Evolutionary conservation across 2,888 invertebrate genomes (phyloP).

Genomic region (Drosophila meridiana): DNA sequence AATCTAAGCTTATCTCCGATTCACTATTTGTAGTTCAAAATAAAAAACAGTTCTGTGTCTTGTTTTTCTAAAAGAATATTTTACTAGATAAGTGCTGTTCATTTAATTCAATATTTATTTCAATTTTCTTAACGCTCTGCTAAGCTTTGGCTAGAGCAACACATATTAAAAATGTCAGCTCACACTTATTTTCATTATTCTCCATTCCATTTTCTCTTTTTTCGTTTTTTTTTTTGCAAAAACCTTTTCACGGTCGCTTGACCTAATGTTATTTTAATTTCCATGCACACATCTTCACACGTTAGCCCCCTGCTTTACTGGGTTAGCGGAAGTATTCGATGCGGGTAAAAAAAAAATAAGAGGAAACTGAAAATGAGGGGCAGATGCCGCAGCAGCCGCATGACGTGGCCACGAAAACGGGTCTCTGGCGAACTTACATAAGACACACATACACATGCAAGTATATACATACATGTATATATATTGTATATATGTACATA

Average conservation of each 20-base stretch:
- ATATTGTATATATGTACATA: too few species aligned
- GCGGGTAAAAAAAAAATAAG: neutral
- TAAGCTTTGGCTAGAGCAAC: slow-evolving; percentile 1
- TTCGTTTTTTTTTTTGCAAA: neutral
- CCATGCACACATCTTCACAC: slow-evolving; percentile 48
- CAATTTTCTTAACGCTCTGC: slow-evolving; percentile 1
- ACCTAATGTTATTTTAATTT: slow-evolving; percentile 72
- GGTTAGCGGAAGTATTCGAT: slow-evolving; percentile 1
- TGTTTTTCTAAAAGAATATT: neutral
- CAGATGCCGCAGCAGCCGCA: slow-evolving; percentile 28
- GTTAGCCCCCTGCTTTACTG: neutral
- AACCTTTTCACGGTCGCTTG: slow-evolving; percentile 60
- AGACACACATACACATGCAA: slow-evolving; percentile 1
- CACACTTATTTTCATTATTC: neutral
- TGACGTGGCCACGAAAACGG: slow-evolving; percentile 50
- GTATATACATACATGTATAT: neutral
- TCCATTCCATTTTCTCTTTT: neutral
- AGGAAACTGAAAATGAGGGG: slow-evolving; percentile 25
- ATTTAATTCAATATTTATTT: slow-evolving; percentile 8
- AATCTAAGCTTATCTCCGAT: neutral
- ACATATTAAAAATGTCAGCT: slow-evolving; percentile 14
- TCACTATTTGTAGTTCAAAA: neutral
- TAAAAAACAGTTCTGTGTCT: neutral
- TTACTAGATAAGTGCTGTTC: neutral
- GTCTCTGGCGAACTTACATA: slow-evolving; percentile 23